These are phyloP conservation scores for Sthenelais limicola DNA, from an alignment of 2,888 invertebrate genomes.

Conservation along the genomic window DNA sequence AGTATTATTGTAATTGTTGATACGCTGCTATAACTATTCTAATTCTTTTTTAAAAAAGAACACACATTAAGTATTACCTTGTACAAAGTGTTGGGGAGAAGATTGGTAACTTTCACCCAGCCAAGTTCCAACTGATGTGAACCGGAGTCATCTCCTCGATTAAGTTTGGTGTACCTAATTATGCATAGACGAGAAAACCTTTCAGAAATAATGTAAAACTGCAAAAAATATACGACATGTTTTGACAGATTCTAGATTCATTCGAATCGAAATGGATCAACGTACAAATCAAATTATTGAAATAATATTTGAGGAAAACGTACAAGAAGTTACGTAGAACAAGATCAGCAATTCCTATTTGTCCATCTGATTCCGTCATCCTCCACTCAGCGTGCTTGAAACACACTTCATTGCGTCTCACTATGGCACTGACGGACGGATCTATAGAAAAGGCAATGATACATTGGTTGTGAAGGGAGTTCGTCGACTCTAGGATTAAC, in stretches of 20 bases:
- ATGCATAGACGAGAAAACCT: background rate
- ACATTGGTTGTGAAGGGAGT: too few relatives aligned
- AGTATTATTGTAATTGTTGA: too few relatives aligned
- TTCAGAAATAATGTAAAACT: background rate
- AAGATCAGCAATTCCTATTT: constrained; percentile 96
- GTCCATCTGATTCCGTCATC: constrained; percentile 97
- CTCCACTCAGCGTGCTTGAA: constrained; percentile 99
- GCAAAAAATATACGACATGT: background rate
- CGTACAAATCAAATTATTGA: background rate
- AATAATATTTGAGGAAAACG: constrained; percentile 47
- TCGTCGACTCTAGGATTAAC: too few relatives aligned
- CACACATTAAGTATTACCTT: too few relatives aligned
- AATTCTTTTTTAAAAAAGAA: too few relatives aligned
- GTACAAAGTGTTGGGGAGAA: constrained; percentile 94
- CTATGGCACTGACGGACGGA: too few relatives aligned
- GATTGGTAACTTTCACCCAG: constrained; percentile 94
- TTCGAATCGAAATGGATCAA: background rate
- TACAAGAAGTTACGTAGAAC: constrained; percentile 95
- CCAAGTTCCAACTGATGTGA: constrained; percentile 97
- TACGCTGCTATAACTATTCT: too few relatives aligned
- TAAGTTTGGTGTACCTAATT: constrained; percentile 91
- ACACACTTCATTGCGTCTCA: constrained; percentile 93
- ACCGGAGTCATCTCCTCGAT: constrained; percentile 96
- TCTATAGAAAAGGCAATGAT: too few relatives aligned
- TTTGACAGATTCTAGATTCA: background rate